Percentiles rank a stretch among this genome's conserved stretches.
phyloP scores from a whole-genome alignment of 2,113 vertebrate species.

The Stomatorhinus ivindoensis region DNA sequence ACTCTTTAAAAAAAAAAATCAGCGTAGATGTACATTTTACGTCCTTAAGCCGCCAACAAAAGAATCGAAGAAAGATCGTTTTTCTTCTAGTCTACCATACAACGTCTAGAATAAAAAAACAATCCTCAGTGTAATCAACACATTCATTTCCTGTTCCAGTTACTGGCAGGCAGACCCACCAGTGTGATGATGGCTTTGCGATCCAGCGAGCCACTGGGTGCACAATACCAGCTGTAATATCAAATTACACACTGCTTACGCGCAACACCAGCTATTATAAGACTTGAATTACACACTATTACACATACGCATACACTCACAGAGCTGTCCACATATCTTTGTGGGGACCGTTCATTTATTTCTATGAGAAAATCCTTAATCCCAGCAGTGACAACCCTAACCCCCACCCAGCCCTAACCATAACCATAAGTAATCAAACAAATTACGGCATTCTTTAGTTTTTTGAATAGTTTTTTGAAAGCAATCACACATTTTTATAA shows the following conservation, averaged over 20 bases:
- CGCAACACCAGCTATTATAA: background rate
- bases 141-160: background rate
- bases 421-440: no score
- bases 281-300: background rate
- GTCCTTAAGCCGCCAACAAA: background rate
- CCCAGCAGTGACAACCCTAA: no score
- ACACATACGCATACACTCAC: conserved; percentile 15
- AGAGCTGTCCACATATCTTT: background rate
- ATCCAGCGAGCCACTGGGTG: background rate
- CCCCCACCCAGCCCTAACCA: no score
- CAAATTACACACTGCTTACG: no score
- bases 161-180: background rate
- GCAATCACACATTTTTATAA: no score
- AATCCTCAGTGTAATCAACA: background rate
- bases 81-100: background rate
- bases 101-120: background rate
- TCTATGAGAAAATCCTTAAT: no score
- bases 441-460: no score
- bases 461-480: no score
- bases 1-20: background rate
- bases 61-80: background rate
- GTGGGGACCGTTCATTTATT: no score
- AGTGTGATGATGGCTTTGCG: background rate
- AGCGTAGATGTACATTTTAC: background rate
- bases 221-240: background rate